phyloP scores from a whole-genome alignment of 2,888 invertebrate species.

The Lamellibrachia satsuma region DNA sequence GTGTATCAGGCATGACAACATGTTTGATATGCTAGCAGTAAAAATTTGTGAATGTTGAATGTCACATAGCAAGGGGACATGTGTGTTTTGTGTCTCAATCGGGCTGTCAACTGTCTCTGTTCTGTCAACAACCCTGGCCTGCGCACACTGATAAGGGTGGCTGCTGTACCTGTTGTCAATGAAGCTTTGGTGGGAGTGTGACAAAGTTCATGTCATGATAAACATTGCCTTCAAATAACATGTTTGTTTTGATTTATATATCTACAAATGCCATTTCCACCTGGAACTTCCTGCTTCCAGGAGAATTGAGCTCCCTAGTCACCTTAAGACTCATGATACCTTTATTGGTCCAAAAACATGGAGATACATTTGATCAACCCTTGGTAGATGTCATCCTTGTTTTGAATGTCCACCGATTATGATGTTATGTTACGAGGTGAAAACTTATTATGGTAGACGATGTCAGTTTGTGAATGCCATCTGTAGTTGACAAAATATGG shows the following conservation, averaged over 20 bases:
- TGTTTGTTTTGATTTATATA: background rate
- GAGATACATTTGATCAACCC: background rate
- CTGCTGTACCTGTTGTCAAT: background rate
- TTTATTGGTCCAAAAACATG: no score
- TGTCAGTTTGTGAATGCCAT: background rate
- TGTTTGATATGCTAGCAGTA: background rate
- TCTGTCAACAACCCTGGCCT: background rate
- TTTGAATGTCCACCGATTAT: background rate
- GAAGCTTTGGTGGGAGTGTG: background rate
- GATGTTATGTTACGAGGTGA: background rate
- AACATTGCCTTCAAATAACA: background rate
- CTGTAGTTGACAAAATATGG: background rate
- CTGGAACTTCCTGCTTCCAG: background rate
- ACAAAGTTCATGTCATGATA: background rate
- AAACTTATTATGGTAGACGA: background rate
- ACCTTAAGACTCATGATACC: no score
- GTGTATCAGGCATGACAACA: background rate
- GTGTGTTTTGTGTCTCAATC: background rate
- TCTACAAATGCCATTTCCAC: background rate
- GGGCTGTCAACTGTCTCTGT: background rate
- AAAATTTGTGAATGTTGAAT: background rate
- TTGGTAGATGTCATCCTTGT: background rate
- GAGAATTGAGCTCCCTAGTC: background rate
- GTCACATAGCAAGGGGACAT: background rate
- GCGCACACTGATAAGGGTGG: background rate